phyloP scores from a whole-genome alignment of 2,113 vertebrate species.

The Petaurus breviceps region DNA sequence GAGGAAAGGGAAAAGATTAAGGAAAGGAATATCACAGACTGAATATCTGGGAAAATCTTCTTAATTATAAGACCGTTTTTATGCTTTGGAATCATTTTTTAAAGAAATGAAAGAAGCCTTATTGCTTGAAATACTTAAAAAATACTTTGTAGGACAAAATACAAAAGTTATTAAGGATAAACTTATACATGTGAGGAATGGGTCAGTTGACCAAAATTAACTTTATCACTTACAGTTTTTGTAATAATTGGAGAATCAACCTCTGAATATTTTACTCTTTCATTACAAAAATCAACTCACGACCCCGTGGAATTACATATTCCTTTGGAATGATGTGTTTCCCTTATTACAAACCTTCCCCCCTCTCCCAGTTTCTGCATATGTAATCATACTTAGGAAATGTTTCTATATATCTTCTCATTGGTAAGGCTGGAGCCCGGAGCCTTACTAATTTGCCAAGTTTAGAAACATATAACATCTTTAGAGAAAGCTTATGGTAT shows the following conservation, averaged over 20 bases:
- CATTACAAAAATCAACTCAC: neutral
- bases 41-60: conserved; percentile 37
- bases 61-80: conserved; percentile 22
- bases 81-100: conserved; percentile 39
- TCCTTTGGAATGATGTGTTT: conserved; percentile 28
- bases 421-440: neutral
- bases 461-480: neutral
- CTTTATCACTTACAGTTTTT: conserved; percentile 29
- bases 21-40: conserved; percentile 43
- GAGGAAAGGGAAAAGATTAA: conserved; percentile 24
- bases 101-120: conserved; percentile 44
- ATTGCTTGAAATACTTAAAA: conserved; percentile 46
- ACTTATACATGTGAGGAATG: conserved; percentile 43
- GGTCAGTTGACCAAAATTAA: conserved; percentile 49
- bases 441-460: neutral
- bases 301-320: conserved; percentile 5
- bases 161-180: conserved; percentile 19
- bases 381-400: neutral
- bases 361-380: neutral
- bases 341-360: neutral
- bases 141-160: neutral
- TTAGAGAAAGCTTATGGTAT: neutral
- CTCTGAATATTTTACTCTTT: neutral
- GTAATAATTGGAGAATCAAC: conserved; percentile 21
- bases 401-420: neutral